Base-by-base conservation (phyloP, 1,140 invertebrate species). In the Hermatobates lingyangjiaoensis region DNA sequence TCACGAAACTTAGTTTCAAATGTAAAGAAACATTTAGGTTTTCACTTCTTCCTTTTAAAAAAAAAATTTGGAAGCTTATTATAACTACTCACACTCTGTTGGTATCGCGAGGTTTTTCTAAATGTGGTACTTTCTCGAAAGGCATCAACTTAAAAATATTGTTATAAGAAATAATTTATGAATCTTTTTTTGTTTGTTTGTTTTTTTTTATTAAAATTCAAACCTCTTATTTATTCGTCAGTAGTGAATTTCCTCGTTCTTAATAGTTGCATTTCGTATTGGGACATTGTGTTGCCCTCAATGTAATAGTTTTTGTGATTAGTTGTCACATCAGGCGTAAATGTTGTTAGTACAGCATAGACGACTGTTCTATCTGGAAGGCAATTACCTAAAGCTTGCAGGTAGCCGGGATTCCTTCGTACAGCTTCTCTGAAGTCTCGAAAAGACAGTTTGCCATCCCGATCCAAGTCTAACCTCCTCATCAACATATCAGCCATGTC, bases 401-500 rank as follows among this genome's bases (percentile, higher is more conserved):
- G 30, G 7, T 30, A 46, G 3, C 44, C 34, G 5, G 23, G 39
- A 47, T 34, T 45, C 42, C 51, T 15, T n/a, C 48, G 38, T 5
- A 54, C 48, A 30, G 27, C 20, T 12, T 45, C 28, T 14, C 23
- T 20, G 30, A 38, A 39, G 15, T 54, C 47, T n/a, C 27, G 25
- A 26, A 51, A 48, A 20, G 38, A 54, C 21, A 54, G 34, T 12
- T 45, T 27, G n/a, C 45, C 52, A 38, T 53, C 46, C 7, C 52
- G 18, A 21, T 53, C 52, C 21, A 21, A 7, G 26, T 53, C 52
- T 7, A 53, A 26, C 25, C 44, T 48, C 20, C 52, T 45, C 45
- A 53, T 48, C 27, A 53, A 24, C 18, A 53, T 26, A 28, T 53
- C 52, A 1, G 38, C 42, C 30, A 53, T 26, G 27, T 53, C 52